Conservation (phyloP, 2,888 invertebrate genomes). For the Patella caerulea region DNA sequence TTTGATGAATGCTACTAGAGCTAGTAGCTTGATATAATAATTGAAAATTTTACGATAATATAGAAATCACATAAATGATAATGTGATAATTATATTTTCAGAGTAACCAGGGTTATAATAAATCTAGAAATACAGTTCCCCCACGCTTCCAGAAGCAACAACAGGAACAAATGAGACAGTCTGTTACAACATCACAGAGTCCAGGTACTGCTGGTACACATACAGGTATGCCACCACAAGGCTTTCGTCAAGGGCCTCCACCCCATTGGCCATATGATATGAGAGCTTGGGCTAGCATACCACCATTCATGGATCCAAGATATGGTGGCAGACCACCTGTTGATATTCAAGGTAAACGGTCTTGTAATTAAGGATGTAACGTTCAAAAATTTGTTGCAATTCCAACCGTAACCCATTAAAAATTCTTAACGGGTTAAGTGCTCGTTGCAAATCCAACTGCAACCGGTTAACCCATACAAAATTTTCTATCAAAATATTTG, state of each 20-base stretch:
- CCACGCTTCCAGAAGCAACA: constrained; percentile 76
- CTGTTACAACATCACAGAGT: not conserved
- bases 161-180: constrained; percentile 45
- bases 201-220: constrained; percentile 38
- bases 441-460: too few relatives aligned
- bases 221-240: constrained; percentile 48
- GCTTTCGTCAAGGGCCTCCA: constrained; percentile 63
- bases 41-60: too few relatives aligned
- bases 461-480: too few relatives aligned
- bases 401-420: too few relatives aligned
- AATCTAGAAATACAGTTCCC: constrained; percentile 83
- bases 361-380: too few relatives aligned
- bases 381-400: too few relatives aligned
- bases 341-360: constrained; percentile 61
- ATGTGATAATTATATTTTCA: constrained; percentile 14
- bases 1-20: too few relatives aligned
- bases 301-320: constrained; percentile 58
- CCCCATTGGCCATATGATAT: constrained; percentile 57
- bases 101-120: constrained; percentile 23
- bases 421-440: too few relatives aligned
- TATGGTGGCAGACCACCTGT: constrained; percentile 60
- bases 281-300: constrained; percentile 51
- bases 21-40: too few relatives aligned
- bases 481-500: too few relatives aligned
- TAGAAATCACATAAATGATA: not conserved